Evolutionary conservation across 2,113 vertebrate species (phyloP).

Genomic region (Reinhardtius hippoglossoides): DNA sequence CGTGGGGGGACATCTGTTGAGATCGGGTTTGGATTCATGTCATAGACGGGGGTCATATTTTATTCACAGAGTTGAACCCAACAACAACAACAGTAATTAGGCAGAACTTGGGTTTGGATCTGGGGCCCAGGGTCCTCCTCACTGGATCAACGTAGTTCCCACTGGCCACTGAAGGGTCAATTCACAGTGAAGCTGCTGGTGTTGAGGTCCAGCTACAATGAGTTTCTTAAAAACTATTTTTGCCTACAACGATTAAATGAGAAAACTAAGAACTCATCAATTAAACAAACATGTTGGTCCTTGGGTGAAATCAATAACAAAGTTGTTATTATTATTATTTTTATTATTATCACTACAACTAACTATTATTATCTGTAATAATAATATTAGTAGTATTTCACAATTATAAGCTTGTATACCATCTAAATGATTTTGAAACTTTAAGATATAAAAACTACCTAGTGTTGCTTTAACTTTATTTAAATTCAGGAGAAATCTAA

Average conservation of each 20-base stretch:
- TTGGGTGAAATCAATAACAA: no score
- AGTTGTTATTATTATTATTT: no score
- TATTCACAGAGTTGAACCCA: slow-evolving; percentile 62
- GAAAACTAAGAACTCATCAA: no score
- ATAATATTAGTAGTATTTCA: no score
- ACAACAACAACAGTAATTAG: slow-evolving; percentile 64
- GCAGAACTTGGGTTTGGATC: slow-evolving; percentile 42
- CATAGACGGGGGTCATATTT: slow-evolving; percentile 57
- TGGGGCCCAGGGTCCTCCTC: slow-evolving; percentile 24
- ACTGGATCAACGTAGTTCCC: slow-evolving; percentile 9
- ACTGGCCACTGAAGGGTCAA: slow-evolving; percentile 8
- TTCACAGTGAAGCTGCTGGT: not conserved
- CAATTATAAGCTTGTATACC: no score
- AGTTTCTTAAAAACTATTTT: not conserved
- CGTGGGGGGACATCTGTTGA: slow-evolving; percentile 74
- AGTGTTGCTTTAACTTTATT: no score
- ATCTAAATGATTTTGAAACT: no score
- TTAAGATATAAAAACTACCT: no score
- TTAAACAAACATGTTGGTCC: no score
- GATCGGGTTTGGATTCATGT: slow-evolving; percentile 67
- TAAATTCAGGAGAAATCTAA: no score
- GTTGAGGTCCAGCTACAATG: not conserved
- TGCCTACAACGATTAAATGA: not conserved
- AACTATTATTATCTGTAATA: no score
- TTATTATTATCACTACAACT: no score